phyloP scores from a whole-genome alignment of 2,113 vertebrate species.

The Malurus alboscapulatus region DNA sequence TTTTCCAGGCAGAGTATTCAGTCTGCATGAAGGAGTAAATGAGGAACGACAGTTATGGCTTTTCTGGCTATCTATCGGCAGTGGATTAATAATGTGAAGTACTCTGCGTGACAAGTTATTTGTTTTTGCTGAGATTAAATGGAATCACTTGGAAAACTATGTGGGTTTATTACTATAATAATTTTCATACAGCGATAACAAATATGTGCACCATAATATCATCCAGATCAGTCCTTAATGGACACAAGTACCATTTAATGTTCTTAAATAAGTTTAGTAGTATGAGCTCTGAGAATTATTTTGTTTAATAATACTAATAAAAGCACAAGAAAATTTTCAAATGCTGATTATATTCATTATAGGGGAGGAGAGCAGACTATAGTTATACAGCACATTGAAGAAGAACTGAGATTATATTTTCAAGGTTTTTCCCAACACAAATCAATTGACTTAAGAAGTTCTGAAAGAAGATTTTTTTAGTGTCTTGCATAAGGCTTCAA shows the following conservation, averaged over 20 bases:
- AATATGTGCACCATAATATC: conserved; percentile 11
- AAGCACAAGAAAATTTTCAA: conserved; percentile 17
- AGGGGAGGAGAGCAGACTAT: background rate
- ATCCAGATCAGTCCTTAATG: conserved; percentile 47
- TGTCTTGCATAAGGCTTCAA: background rate
- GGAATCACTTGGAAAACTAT: conserved; percentile 46
- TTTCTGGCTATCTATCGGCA: background rate
- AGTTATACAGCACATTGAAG: background rate
- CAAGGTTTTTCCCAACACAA: background rate
- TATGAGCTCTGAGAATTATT: conserved; percentile 13
- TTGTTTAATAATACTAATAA: conserved; percentile 61
- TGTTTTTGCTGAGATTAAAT: conserved; percentile 58
- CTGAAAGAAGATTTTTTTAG: background rate
- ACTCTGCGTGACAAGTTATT: conserved; percentile 35
- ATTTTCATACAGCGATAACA: conserved; percentile 41
- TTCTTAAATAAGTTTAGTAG: conserved; percentile 51
- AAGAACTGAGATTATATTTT: background rate
- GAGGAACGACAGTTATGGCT: background rate
- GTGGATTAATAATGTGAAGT: conserved; percentile 47
- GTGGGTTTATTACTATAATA: conserved; percentile 59
- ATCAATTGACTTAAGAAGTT: background rate
- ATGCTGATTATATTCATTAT: background rate
- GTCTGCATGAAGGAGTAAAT: background rate
- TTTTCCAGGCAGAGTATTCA: background rate
- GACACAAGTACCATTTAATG: conserved; percentile 43